phyloP scores from a whole-genome alignment of 1,140 invertebrate genomes.

The Meloidogyne hapla region DNA sequence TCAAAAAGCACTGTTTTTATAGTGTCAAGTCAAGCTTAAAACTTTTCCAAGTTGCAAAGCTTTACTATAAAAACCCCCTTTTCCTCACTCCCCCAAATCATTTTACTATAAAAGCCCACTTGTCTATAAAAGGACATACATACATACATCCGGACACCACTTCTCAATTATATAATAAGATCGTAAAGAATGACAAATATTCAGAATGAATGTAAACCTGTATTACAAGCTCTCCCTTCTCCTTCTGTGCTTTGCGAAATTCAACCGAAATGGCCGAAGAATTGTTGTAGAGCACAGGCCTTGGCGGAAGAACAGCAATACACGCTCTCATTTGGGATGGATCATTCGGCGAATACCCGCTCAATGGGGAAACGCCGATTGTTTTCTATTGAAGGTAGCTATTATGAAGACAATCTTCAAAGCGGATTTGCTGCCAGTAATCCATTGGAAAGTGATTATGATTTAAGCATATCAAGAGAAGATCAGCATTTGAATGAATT shows the following conservation, averaged over 20 bases:
- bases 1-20: too few species aligned
- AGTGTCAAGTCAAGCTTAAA: too few species aligned
- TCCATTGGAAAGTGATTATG: slow-evolving; percentile 10
- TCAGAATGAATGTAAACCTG: not conserved
- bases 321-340: slow-evolving; percentile 51
- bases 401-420: slow-evolving; percentile 51
- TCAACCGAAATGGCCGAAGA: not conserved
- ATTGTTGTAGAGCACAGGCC: not conserved
- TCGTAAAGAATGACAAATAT: too few species aligned
- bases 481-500: not conserved
- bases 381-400: slow-evolving; percentile 54
- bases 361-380: not conserved
- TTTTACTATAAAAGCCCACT: too few species aligned
- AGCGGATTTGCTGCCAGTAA: slow-evolving; percentile 29
- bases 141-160: too few species aligned
- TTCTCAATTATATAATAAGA: too few species aligned
- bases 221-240: slow-evolving; percentile 9
- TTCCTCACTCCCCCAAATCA: too few species aligned
- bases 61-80: too few species aligned
- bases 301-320: slow-evolving; percentile 32
- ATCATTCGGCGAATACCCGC: slow-evolving; percentile 33
- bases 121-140: too few species aligned
- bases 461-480: not conserved
- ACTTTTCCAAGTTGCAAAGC: too few species aligned
- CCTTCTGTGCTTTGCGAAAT: not conserved